These are phyloP conservation scores for Nyctibius bracteatus DNA, from an alignment of 2,113 vertebrate species.

Conservation along the genomic window DNA sequence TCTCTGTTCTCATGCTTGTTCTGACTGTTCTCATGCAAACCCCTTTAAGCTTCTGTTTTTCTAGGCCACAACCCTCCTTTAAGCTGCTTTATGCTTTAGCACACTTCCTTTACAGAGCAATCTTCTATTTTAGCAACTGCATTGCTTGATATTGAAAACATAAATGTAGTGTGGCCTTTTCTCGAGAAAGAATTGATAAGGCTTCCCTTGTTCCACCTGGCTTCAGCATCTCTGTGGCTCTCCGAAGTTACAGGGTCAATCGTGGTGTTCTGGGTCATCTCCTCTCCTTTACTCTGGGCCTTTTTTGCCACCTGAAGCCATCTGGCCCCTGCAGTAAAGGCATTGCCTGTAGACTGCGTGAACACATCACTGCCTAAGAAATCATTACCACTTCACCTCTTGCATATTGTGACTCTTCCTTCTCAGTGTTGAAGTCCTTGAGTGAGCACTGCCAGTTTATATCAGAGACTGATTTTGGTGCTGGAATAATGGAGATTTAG, in stretches of 20 bases:
- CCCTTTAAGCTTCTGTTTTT: background rate
- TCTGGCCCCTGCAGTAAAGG: background rate
- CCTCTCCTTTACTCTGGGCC: background rate
- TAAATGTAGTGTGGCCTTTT: background rate
- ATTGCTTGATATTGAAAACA: background rate
- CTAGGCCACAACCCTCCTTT: background rate
- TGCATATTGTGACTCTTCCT: background rate
- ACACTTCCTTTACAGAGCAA: background rate
- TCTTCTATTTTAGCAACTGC: background rate
- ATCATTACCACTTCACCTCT: background rate
- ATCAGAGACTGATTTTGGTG: background rate
- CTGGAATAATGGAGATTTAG: background rate
- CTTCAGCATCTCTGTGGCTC: background rate
- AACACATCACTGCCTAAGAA: background rate
- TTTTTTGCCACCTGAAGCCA: background rate
- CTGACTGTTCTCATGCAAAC: background rate
- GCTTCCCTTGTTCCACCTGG: background rate
- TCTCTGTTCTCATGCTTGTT: background rate
- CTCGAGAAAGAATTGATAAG: background rate
- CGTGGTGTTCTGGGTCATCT: background rate
- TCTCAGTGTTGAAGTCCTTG: fast-evolving
- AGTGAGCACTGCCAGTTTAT: background rate
- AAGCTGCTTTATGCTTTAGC: background rate
- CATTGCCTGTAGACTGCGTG: background rate
- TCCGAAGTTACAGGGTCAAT: background rate